phyloP scores from a whole-genome alignment of 2,113 vertebrate species.

The Cnemophilus loriae region DNA sequence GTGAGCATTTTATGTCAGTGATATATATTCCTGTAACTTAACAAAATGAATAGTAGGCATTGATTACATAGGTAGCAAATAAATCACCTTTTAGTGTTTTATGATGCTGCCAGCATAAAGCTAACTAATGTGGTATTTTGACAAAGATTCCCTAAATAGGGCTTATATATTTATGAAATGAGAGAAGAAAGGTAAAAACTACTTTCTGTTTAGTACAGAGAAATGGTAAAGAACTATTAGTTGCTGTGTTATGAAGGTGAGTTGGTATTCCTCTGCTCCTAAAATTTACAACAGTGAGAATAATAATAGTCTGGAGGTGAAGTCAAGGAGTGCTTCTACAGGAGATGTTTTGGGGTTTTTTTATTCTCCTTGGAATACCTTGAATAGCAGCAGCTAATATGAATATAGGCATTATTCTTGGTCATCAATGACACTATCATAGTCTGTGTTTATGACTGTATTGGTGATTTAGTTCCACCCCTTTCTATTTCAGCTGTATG shows the following conservation, averaged over 20 bases:
- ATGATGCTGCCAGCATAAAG: neutral
- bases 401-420: neutral
- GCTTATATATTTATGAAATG: neutral
- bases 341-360: neutral
- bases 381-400: neutral
- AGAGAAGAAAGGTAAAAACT: neutral
- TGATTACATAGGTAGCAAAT: neutral
- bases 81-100: neutral
- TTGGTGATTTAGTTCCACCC: neutral
- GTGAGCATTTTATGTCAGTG: slow-evolving; percentile 72
- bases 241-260: neutral
- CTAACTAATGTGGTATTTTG: neutral
- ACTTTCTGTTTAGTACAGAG: neutral
- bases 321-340: neutral
- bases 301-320: neutral
- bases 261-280: neutral
- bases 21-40: neutral
- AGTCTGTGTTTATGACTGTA: neutral
- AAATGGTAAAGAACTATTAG: neutral
- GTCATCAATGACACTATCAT: neutral
- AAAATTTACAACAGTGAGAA: neutral
- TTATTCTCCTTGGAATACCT: neutral
- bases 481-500: slow-evolving; percentile 82
- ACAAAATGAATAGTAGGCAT: neutral
- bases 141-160: neutral